Evolutionary conservation across 2,797 vertebrate species (phyloP), one percentile per base, ranked within the genome.

Genomic region (Micrastur ruficollis): DNA sequence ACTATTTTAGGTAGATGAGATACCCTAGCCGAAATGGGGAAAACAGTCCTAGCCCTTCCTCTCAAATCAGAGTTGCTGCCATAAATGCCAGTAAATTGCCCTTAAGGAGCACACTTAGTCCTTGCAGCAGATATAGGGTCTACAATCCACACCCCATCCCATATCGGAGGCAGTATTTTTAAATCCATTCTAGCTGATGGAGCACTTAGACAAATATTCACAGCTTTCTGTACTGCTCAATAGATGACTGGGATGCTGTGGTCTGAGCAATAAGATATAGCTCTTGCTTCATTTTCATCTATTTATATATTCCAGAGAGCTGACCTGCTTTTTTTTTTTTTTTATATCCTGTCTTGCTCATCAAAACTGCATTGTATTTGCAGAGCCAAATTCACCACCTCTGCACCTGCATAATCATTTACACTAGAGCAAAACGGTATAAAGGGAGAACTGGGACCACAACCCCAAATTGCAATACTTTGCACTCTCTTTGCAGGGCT

Each of bases 291-390:
- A 13, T 76, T 92, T 87, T 36, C 14, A 32, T 21, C 40, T 80
- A 3, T 82, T 93, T 84, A 34, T 47, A 20, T 29, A 70, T 92
- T 94, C 52, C 49, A 87, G 63, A 86, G 53, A 67, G 67, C n/a
- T 80, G 73, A 36, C 21, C 56, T 56, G 59, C 6, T 46, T 4
- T 27, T 14, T 73, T 63, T 52, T 4, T 42, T 42, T 12, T n/a
- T 72, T 78, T 56, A 31, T 44, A 80, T 32, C 72, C 61, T 23
- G 3, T 34, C 79, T 55, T 20, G 36, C 72, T 74, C 82, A 81
- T 74, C 82, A 18, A 20, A 85, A 38, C 38, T 6, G 6, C 1
- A 0, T 29, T 47, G 79, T 23, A 8, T 34, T 63, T 11, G 2
- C 59, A 74, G 75, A 88, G 79, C 91, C 80, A 49, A 91, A 71